Percentiles rank a stretch among this genome's conserved stretches.
These are phyloP conservation scores for Charadrius vociferus DNA, from an alignment of 2,113 vertebrate species.

Conservation along the genomic window DNA sequence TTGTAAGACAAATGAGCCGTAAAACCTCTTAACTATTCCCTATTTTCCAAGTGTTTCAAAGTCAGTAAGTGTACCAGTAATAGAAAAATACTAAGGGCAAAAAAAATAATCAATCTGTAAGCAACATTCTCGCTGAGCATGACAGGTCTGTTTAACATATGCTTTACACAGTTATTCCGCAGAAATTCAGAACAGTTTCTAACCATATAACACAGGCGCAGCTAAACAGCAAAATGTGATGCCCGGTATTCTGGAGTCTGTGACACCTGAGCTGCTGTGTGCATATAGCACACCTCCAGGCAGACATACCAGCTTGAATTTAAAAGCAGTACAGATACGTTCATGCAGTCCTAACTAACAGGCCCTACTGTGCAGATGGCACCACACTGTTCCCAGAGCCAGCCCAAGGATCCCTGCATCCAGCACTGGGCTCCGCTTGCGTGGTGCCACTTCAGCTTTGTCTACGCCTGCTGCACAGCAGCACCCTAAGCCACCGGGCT, in stretches of 20 bases:
- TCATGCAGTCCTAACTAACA: background rate
- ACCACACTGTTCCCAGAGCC: background rate
- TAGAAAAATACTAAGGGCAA: background rate
- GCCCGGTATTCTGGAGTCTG: background rate
- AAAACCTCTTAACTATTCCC: background rate
- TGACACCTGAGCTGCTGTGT: background rate
- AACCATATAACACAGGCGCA: background rate
- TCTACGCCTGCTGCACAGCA: background rate
- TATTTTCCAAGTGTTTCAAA: background rate
- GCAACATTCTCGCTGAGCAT: background rate
- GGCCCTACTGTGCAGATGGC: background rate
- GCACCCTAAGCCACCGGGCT: fast-evolving
- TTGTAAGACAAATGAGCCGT: background rate
- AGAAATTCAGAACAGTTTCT: background rate
- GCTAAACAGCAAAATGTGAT: background rate
- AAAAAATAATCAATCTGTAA: background rate
- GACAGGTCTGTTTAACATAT: background rate
- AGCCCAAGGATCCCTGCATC: background rate
- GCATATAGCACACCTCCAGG: background rate
- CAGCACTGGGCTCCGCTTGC: background rate
- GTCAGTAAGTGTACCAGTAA: background rate
- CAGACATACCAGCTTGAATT: background rate
- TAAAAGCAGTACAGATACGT: background rate
- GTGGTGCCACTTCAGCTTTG: background rate
- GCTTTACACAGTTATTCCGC: background rate